phyloP scores from a whole-genome alignment of 2,888 invertebrate species.

The Rhagophthalmus giganteus region DNA sequence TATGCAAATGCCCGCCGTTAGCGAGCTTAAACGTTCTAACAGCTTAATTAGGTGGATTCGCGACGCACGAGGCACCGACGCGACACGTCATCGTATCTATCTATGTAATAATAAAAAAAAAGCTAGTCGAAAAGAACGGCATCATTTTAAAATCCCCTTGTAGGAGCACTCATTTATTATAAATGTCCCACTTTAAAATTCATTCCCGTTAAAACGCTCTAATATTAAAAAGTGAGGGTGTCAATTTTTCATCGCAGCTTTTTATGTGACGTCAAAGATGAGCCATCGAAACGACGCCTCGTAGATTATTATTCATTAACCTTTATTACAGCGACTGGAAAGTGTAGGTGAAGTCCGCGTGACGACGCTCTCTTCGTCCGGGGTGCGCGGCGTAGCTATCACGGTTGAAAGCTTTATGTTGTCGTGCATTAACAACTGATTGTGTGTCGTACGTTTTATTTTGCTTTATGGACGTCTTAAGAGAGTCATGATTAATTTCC shows the following conservation, averaged over 20 bases:
- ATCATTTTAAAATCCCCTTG: constrained; percentile 39
- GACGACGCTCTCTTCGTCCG: constrained; percentile 12
- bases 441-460: constrained; percentile 48
- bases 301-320: constrained; percentile 25
- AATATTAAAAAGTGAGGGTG: constrained; percentile 41
- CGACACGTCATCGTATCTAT: too few relatives aligned
- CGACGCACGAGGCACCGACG: too few relatives aligned
- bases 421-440: constrained; percentile 51
- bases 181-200: constrained; percentile 42
- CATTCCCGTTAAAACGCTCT: constrained; percentile 44
- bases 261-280: constrained; percentile 29
- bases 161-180: constrained; percentile 39
- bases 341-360: constrained; percentile 5
- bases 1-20: neutral
- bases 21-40: too few relatives aligned
- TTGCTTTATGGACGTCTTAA: constrained; percentile 47
- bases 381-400: constrained; percentile 28
- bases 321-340: constrained; percentile 13
- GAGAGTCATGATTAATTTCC: constrained; percentile 49
- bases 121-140: constrained; percentile 4
- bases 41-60: too few relatives aligned
- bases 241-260: constrained; percentile 38
- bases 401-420: constrained; percentile 54
- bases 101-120: neutral
- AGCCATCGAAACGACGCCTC: constrained; percentile 26